These are phyloP conservation scores for Rhinophrynus dorsalis DNA, from an alignment of 2,797 vertebrate genomes.

Conservation along the genomic window DNA sequence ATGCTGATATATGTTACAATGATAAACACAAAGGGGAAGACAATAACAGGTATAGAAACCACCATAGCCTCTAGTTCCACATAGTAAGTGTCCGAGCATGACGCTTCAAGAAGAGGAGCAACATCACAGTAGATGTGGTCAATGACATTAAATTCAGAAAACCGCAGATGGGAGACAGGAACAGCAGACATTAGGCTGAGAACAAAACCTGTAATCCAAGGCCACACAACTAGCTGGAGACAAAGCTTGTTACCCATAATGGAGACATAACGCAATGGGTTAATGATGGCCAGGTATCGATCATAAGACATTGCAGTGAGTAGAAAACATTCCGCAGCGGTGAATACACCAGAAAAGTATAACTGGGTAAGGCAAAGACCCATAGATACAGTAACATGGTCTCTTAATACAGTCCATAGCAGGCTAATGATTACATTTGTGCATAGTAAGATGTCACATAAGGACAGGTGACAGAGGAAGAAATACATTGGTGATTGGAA, in stretches of 20 bases:
- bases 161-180: no score
- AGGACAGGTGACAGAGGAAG: neutral
- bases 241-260: no score
- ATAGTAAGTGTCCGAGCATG: neutral
- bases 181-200: no score
- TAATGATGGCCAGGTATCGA: neutral
- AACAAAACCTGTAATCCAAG: no score
- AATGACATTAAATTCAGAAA: neutral
- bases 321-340: neutral
- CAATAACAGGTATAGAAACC: neutral
- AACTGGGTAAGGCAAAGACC: neutral
- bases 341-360: neutral
- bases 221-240: no score
- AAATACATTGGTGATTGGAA: neutral
- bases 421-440: neutral
- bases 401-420: neutral
- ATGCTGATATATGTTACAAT: constrained; percentile 36
- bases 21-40: neutral
- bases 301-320: neutral
- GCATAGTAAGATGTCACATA: neutral
- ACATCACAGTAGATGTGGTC: neutral
- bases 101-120: neutral
- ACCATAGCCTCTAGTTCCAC: neutral
- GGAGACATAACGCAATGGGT: neutral
- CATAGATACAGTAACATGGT: neutral